Percentiles rank a stretch among this genome's conserved stretches.
Conservation (phyloP, 2,888 invertebrate genomes). For the Liodrosophila aerea region DNA sequence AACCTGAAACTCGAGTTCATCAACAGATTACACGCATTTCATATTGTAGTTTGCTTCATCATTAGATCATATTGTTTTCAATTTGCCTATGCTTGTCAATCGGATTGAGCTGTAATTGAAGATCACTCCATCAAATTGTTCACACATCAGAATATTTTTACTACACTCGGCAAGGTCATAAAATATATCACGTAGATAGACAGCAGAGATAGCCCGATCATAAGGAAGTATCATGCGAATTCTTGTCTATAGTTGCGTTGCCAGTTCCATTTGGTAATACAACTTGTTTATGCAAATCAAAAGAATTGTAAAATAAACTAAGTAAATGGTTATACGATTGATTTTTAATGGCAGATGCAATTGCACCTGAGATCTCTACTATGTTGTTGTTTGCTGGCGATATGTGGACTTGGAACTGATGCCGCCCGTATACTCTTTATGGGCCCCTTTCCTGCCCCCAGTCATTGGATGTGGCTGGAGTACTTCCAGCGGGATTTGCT, state of each 20-base stretch:
- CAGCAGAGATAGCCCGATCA: neutral
- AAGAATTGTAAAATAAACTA: conserved; percentile 31
- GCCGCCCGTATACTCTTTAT: conserved; percentile 79
- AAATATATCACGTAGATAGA: neutral
- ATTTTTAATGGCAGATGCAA: conserved; percentile 53
- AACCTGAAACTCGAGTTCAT: neutral
- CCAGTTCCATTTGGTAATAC: conserved; percentile 26
- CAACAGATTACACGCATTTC: neutral
- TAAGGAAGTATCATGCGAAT: too few species aligned
- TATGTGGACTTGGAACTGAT: conserved; percentile 15
- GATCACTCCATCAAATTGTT: too few species aligned
- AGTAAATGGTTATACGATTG: conserved; percentile 13
- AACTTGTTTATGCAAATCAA: conserved; percentile 10
- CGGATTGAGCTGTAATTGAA: neutral
- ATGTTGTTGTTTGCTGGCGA: conserved; percentile 35
- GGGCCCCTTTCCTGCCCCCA: conserved; percentile 82
- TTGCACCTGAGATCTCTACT: conserved; percentile 43
- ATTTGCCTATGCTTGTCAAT: too few species aligned
- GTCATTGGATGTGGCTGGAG: conserved; percentile 82
- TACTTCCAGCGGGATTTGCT: conserved; percentile 80
- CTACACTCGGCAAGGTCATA: neutral
- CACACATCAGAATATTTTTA: neutral
- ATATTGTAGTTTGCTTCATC: too few species aligned
- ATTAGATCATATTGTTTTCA: neutral
- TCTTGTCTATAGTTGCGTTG: too few species aligned